Evolutionary conservation across 2,113 vertebrate genomes (phyloP).

Genomic region (Bubo blakistoni): DNA sequence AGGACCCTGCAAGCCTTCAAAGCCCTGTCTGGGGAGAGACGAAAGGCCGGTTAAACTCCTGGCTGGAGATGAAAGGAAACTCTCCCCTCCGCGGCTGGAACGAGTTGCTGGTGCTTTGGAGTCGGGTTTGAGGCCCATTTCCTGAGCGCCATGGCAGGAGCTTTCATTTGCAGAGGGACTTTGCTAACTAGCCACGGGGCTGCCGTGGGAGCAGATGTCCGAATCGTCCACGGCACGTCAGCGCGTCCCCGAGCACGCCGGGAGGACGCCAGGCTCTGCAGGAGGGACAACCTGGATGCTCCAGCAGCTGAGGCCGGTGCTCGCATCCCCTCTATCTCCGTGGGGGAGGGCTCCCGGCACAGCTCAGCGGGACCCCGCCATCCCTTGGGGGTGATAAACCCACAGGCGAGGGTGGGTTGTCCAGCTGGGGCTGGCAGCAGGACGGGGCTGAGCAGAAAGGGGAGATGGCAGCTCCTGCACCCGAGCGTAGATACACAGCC

Average conservation of each 20-base stretch:
- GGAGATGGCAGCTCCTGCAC: background rate
- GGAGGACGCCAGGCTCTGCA: background rate
- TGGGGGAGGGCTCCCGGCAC: background rate
- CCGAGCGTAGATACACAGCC: background rate
- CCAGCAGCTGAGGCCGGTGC: background rate
- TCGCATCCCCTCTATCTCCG: accelerated
- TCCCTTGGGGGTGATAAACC: background rate
- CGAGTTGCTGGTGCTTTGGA: conserved; percentile 13
- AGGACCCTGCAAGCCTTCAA: conserved; percentile 44
- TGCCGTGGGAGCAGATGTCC: background rate
- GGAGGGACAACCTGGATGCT: background rate
- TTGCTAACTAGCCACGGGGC: background rate
- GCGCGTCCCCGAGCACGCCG: accelerated
- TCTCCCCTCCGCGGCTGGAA: conserved; percentile 29
- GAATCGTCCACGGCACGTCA: accelerated
- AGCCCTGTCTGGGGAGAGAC: conserved; percentile 11
- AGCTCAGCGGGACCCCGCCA: accelerated
- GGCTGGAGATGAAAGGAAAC: conserved; percentile 54
- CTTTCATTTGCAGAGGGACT: background rate
- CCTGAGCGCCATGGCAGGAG: background rate
- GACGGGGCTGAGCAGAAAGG: accelerated
- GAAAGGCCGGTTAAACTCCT: conserved; percentile 26
- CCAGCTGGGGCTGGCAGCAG: background rate
- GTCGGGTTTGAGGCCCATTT: background rate
- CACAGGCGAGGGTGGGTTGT: accelerated